A percentile compares a stretch with the other conserved stretches of the same genome.
These are phyloP conservation scores for Sebastes kiyomatsui DNA, from an alignment of 2,797 vertebrate species.

Conservation along the genomic window DNA sequence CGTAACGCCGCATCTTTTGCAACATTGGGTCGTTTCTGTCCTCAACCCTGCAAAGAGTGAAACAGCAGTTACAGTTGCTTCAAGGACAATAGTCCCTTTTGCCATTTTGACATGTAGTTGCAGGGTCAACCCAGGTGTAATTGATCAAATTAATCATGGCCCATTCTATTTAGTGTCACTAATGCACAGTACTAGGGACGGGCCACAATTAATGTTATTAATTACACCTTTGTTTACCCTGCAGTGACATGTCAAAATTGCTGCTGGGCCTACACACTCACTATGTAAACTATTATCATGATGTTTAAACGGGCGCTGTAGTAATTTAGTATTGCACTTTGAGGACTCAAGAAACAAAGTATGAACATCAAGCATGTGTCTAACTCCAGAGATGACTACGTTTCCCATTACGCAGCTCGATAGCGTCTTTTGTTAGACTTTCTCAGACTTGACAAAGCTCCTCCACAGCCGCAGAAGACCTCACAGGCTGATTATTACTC, in stretches of 20 bases:
- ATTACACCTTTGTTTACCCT: too few relatives aligned
- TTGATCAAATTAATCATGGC: too few relatives aligned
- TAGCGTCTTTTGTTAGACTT: not conserved
- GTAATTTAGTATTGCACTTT: not conserved
- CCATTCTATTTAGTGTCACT: too few relatives aligned
- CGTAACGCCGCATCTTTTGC: constrained; percentile 80
- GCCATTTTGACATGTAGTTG: too few relatives aligned
- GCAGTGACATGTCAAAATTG: too few relatives aligned
- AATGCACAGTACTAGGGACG: too few relatives aligned
- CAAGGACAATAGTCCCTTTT: not conserved
- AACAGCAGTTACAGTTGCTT: not conserved
- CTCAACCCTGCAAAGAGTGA: constrained; percentile 75
- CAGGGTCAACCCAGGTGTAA: too few relatives aligned
- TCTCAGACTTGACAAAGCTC: not conserved
- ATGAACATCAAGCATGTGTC: not conserved
- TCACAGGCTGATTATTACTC: not conserved
- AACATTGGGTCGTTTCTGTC: constrained; percentile 75
- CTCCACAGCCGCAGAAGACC: not conserved
- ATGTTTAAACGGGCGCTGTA: not conserved
- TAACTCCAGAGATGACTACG: not conserved
- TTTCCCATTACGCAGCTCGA: not conserved
- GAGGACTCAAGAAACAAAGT: not conserved
- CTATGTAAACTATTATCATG: not conserved
- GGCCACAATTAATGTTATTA: too few relatives aligned
- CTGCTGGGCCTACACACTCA: too few relatives aligned